A percentile compares a stretch with the other conserved stretches of the same genome.
phyloP scores from a whole-genome alignment of 2,113 vertebrate genomes.

The Sinocyclocheilus grahami region DNA sequence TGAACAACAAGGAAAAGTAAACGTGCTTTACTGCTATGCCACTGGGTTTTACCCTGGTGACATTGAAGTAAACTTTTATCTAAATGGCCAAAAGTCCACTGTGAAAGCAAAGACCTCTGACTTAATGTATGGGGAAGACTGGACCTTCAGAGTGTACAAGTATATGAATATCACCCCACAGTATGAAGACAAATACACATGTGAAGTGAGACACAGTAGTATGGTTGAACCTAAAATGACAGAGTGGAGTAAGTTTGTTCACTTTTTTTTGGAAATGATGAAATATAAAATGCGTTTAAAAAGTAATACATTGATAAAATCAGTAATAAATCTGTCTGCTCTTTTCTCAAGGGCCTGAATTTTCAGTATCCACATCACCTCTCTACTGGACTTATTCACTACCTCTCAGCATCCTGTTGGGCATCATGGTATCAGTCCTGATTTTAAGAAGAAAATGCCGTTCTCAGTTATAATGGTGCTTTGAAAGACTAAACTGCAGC shows the following conservation, averaged over 20 bases:
- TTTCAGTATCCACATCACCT: background rate
- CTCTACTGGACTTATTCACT: conserved; percentile 17
- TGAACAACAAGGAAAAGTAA: conserved; percentile 18
- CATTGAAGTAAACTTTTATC: conserved; percentile 42
- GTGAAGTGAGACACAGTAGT: conserved; percentile 45
- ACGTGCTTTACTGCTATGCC: conserved; percentile 45
- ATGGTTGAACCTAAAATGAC: conserved; percentile 23
- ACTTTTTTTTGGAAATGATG: background rate
- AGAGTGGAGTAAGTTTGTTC: conserved; percentile 38
- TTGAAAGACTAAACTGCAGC: background rate
- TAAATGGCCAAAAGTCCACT: conserved; percentile 12
- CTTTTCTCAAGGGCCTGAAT: conserved; percentile 35
- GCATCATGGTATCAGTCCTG: background rate
- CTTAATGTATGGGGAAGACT: conserved; percentile 41
- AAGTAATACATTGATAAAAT: background rate
- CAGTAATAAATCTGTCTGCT: background rate
- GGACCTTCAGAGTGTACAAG: conserved; percentile 49
- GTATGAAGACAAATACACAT: background rate
- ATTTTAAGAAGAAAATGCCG: background rate
- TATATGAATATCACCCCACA: conserved; percentile 22
- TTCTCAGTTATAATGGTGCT: background rate
- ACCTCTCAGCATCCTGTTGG: background rate
- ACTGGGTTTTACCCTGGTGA: conserved; percentile 52
- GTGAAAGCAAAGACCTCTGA: conserved; percentile 34
- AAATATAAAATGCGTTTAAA: background rate